These are phyloP conservation scores for Pagrus major DNA, from an alignment of 2,113 vertebrate species.

Conservation along the genomic window DNA sequence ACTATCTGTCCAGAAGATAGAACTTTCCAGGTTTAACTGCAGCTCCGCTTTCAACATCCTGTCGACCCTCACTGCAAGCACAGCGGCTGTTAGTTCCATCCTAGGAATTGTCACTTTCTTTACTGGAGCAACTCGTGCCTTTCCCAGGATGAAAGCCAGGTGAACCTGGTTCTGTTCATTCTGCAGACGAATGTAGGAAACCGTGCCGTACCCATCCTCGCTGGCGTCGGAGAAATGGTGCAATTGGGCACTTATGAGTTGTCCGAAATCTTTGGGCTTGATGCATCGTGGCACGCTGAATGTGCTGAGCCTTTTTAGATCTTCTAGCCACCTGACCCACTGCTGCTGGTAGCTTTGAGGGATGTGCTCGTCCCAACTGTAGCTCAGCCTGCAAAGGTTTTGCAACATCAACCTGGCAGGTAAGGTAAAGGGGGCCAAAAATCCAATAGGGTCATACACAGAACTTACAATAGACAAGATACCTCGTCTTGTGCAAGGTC, in stretches of 20 bases:
- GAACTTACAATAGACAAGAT: not conserved
- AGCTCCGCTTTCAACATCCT: no score
- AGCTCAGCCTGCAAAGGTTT: not conserved
- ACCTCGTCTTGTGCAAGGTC: not conserved
- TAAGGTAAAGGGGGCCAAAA: not conserved
- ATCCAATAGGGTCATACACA: not conserved
- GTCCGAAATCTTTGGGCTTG: no score
- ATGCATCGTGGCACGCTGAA: not conserved
- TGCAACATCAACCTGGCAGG: not conserved
- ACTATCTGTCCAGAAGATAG: not conserved
- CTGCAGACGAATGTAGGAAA: no score
- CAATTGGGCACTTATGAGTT: not conserved
- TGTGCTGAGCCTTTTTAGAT: not conserved
- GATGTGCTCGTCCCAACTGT: not conserved
- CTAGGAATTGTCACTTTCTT: not conserved
- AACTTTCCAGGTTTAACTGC: no score
- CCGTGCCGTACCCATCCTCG: not conserved
- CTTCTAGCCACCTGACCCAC: not conserved
- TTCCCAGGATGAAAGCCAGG: no score
- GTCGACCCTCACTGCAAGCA: no score
- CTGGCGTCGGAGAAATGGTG: not conserved
- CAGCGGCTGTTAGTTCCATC: no score
- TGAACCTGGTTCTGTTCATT: no score
- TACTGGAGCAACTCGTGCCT: no score
- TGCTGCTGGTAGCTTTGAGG: not conserved